phyloP scores from a whole-genome alignment of 2,113 vertebrate genomes.

The Pseudorectes ferrugineus region DNA sequence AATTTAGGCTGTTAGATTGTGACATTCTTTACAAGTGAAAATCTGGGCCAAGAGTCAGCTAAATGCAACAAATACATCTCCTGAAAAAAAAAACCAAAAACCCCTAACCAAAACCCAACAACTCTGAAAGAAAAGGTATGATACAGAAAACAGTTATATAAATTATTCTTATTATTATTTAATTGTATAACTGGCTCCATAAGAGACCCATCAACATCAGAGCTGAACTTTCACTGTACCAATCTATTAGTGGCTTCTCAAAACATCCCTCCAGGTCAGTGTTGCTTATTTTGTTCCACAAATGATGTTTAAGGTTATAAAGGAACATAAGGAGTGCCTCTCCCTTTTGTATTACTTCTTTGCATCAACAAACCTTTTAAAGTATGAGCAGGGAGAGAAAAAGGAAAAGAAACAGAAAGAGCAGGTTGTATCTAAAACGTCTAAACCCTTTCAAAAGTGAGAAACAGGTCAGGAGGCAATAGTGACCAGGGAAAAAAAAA shows the following conservation, averaged over 20 bases:
- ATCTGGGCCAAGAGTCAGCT: not conserved
- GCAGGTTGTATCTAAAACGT: not conserved
- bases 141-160: not conserved
- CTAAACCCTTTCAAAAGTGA: not conserved
- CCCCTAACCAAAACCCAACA: not conserved
- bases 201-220: not conserved
- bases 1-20: not conserved
- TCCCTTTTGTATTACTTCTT: not conserved
- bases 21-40: not conserved
- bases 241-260: not conserved
- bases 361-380: not conserved
- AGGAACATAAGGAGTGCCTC: not conserved
- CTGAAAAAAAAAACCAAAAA: not conserved
- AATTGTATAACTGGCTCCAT: not conserved
- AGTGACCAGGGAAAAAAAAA: not conserved
- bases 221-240: not conserved
- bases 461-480: not conserved
- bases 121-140: not conserved
- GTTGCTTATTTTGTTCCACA: not conserved
- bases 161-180: not conserved
- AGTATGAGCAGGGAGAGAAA: not conserved
- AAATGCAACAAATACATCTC: not conserved
- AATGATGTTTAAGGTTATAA: not conserved
- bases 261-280: not conserved
- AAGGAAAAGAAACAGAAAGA: not conserved